phyloP scores from a whole-genome alignment of 2,888 invertebrate genomes.

The Dusona sp. region DNA sequence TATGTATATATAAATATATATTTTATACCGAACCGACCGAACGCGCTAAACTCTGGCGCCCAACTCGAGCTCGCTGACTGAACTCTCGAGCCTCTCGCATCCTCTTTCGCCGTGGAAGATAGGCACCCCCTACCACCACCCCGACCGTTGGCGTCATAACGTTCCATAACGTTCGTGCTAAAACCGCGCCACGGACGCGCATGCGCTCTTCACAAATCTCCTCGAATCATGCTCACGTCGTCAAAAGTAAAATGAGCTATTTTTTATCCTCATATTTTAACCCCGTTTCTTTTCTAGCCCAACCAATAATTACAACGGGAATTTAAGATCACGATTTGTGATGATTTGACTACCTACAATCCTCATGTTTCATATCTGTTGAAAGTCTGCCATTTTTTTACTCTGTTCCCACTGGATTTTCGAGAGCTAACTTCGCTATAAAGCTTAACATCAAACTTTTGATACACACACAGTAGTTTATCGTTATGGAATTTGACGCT shows the following conservation, averaged over 20 bases:
- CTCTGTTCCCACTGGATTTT: not conserved
- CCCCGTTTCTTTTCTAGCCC: not conserved
- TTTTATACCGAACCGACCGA: constrained; percentile 76
- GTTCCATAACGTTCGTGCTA: constrained; percentile 11
- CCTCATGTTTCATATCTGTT: not conserved
- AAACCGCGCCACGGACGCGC: constrained; percentile 39
- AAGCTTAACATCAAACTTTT: not conserved
- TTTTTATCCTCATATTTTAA: not conserved
- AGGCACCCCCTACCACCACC: constrained; percentile 52
- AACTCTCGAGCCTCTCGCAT: constrained; percentile 60
- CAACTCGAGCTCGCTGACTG: constrained; percentile 76
- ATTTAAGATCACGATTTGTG: not conserved
- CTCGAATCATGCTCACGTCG: constrained; percentile 5
- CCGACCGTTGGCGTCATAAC: constrained; percentile 44
- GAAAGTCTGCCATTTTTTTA: not conserved
- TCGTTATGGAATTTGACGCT: not conserved
- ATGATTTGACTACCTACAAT: not conserved
- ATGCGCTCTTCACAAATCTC: constrained; percentile 23
- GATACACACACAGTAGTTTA: not conserved
- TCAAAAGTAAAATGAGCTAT: not conserved
- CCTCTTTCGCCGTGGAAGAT: constrained; percentile 58
- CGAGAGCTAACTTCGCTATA: not conserved
- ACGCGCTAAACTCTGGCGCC: constrained; percentile 82
- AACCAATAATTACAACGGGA: not conserved
- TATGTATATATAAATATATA: constrained; percentile 20